Evolutionary conservation across 2,797 vertebrate genomes (phyloP).

Genomic region (Urosaurus nigricauda): DNA sequence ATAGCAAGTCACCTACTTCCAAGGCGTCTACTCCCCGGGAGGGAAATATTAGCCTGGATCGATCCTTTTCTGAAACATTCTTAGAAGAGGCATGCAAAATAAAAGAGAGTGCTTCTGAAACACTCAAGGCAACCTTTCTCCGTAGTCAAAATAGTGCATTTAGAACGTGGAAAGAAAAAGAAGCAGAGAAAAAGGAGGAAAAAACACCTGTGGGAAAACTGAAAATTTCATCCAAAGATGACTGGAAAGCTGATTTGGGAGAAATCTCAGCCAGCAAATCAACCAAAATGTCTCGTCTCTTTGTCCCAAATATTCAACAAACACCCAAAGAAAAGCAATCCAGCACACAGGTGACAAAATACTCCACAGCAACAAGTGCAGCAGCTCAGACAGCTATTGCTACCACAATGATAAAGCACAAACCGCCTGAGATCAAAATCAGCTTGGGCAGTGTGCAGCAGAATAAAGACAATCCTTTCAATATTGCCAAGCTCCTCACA

Average conservation of each 20-base stretch:
- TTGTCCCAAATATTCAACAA: slow-evolving; percentile 91
- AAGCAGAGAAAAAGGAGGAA: slow-evolving; percentile 78
- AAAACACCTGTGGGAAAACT: slow-evolving; percentile 73
- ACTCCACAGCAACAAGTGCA: slow-evolving; percentile 63
- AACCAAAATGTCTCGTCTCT: slow-evolving; percentile 92
- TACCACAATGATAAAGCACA: slow-evolving; percentile 69
- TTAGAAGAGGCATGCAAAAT: slow-evolving; percentile 75
- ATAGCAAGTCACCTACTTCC: slow-evolving; percentile 78
- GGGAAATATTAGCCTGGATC: slow-evolving; percentile 52
- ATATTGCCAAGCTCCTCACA: slow-evolving; percentile 91
- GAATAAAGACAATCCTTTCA: slow-evolving; percentile 84
- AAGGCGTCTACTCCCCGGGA: slow-evolving; percentile 79
- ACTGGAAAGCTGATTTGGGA: slow-evolving; percentile 78
- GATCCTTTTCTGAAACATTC: slow-evolving; percentile 59
- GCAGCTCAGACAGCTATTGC: slow-evolving; percentile 62
- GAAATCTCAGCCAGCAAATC: slow-evolving; percentile 79
- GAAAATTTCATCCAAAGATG: slow-evolving; percentile 68
- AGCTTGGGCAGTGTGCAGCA: slow-evolving; percentile 86
- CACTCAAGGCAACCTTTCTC: slow-evolving; percentile 79
- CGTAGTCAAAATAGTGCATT: slow-evolving; percentile 89
- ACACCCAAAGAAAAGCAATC: slow-evolving; percentile 81
- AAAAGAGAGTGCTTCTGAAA: slow-evolving; percentile 87
- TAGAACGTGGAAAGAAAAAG: slow-evolving; percentile 85
- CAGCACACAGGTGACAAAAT: slow-evolving; percentile 73
- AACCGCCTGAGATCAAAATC: slow-evolving; percentile 92